A percentile compares a stretch with the other conserved stretches of the same genome.
These are phyloP conservation scores for Notechis scutatus DNA, from an alignment of 2,113 vertebrate species.

Conservation along the genomic window DNA sequence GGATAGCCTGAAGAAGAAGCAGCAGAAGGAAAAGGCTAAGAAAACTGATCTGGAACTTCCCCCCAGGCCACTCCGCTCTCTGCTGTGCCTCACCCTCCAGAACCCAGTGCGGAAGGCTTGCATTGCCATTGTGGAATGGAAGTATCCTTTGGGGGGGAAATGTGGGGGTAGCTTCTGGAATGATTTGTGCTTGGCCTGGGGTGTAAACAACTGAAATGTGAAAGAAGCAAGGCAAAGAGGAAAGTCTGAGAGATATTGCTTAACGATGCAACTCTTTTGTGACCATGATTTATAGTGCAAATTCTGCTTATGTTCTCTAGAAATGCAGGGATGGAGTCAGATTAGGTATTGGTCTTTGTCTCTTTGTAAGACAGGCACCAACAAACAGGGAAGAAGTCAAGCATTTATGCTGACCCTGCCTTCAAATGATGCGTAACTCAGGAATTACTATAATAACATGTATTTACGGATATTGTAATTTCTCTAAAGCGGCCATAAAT, in stretches of 20 bases:
- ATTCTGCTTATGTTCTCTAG: not conserved
- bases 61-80: slow-evolving; percentile 83
- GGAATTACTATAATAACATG: not conserved
- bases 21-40: slow-evolving; percentile 78
- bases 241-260: not conserved
- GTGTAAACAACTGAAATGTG: not conserved
- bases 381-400: not conserved
- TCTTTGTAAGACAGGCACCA: rapidly evolving
- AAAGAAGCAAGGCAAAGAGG: not conserved
- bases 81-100: slow-evolving; percentile 85
- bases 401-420: not conserved
- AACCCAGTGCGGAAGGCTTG: slow-evolving; percentile 90
- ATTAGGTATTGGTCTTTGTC: not conserved
- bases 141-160: slow-evolving; percentile 84
- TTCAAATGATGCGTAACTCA: not conserved
- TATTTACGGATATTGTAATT: not conserved
- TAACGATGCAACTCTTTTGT: not conserved
- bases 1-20: slow-evolving; percentile 81
- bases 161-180: not conserved
- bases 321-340: not conserved
- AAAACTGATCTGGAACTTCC: slow-evolving; percentile 82
- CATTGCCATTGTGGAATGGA: slow-evolving; percentile 96
- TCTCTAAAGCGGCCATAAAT: not conserved
- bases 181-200: not conserved
- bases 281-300: not conserved